These are phyloP conservation scores for Pelosia muscerda DNA, from an alignment of 2,888 invertebrate species.

Conservation along the genomic window DNA sequence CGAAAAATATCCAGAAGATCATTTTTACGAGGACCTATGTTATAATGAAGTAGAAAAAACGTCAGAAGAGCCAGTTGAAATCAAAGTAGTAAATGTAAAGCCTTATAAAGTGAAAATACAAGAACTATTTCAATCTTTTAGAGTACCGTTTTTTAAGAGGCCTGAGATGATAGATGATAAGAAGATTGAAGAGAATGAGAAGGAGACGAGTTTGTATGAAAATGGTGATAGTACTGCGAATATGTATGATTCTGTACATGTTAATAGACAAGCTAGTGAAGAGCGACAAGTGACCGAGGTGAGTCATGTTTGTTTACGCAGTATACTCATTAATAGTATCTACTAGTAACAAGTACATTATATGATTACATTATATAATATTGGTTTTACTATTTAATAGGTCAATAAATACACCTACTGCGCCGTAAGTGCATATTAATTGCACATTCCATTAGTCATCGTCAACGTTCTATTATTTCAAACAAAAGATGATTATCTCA, in stretches of 20 bases:
- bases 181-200: slow-evolving; percentile 45
- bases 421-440: neutral
- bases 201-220: slow-evolving; percentile 67
- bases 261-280: slow-evolving; percentile 39
- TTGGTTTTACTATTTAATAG: neutral
- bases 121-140: slow-evolving; percentile 76
- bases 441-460: neutral
- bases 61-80: slow-evolving; percentile 40
- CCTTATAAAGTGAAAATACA: slow-evolving; percentile 77
- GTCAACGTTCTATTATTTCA: neutral
- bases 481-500: too few relatives aligned
- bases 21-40: slow-evolving; percentile 80
- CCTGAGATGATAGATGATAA: slow-evolving; percentile 58
- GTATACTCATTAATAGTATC: neutral
- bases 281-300: slow-evolving; percentile 30
- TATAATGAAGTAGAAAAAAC: slow-evolving; percentile 68
- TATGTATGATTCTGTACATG: slow-evolving; percentile 80
- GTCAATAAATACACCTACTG: neutral
- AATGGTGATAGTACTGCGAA: slow-evolving; percentile 67
- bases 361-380: neutral
- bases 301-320: slow-evolving; percentile 16
- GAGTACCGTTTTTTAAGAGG: slow-evolving; percentile 76
- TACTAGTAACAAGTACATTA: neutral
- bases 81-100: slow-evolving; percentile 53
- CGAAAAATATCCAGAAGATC: slow-evolving; percentile 73